These are phyloP conservation scores for Dicyrtomina minuta DNA, from an alignment of 2,888 invertebrate species.

Conservation along the genomic window DNA sequence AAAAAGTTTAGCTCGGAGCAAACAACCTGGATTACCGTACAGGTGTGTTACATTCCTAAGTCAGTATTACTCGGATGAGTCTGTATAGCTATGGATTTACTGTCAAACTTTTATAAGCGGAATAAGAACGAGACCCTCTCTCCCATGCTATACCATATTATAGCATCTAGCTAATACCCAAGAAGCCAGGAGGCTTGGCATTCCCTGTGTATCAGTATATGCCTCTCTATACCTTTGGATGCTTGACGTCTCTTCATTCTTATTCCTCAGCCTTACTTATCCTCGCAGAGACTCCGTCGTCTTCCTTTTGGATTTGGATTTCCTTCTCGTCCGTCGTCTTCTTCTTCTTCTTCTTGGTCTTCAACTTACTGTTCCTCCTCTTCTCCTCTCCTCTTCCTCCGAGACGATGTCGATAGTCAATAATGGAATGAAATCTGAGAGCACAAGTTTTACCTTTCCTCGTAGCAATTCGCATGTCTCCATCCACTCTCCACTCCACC, in stretches of 20 bases:
- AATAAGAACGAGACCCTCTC: not conserved
- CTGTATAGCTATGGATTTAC: constrained; percentile 9
- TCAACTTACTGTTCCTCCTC: no score
- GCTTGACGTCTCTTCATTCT: no score
- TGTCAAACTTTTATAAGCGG: not conserved
- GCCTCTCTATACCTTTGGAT: not conserved
- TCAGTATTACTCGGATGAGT: not conserved
- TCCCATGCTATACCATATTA: not conserved
- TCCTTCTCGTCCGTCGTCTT: no score
- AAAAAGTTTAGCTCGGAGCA: constrained; percentile 21
- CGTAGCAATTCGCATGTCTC: no score
- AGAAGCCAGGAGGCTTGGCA: not conserved
- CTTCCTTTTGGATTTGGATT: no score
- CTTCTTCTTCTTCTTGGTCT: no score
- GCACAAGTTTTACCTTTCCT: not conserved
- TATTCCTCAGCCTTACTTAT: no score
- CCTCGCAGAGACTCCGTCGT: no score
- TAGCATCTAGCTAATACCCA: no score
- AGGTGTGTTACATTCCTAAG: constrained; percentile 33
- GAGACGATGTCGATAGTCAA: no score
- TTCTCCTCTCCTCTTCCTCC: no score
- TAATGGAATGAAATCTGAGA: no score
- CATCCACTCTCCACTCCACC: not conserved
- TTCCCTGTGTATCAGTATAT: not conserved
- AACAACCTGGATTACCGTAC: constrained; percentile 32